These are phyloP conservation scores for Porites australiensis DNA, from an alignment of 64 coral and sea anemone species.

Conservation along the genomic window DNA sequence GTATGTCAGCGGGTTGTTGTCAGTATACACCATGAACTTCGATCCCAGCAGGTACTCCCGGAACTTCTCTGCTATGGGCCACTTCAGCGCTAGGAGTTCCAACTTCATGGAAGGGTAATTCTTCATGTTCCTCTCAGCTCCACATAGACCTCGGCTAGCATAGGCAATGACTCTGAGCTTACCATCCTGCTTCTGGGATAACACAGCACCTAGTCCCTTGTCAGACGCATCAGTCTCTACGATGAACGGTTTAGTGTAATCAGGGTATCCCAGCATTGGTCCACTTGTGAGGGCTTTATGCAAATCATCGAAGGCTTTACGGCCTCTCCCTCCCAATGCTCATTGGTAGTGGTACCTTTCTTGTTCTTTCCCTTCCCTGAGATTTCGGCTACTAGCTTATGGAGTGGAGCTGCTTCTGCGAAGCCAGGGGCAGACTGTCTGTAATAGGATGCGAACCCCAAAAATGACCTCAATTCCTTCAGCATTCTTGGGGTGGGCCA, in stretches of 20 bases:
- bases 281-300: background rate
- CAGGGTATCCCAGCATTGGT: slow-evolving; percentile 50
- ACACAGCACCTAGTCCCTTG: slow-evolving; percentile 43
- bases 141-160: slow-evolving; percentile 36
- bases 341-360: background rate
- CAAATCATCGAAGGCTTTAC: slow-evolving; percentile 30
- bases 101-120: slow-evolving; percentile 66
- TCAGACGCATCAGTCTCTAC: slow-evolving; percentile 43
- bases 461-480: slow-evolving; percentile 36
- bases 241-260: slow-evolving; percentile 38
- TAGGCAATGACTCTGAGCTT: slow-evolving; percentile 48
- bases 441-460: slow-evolving; percentile 45
- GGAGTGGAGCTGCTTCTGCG: slow-evolving; percentile 16
- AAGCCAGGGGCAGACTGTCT: slow-evolving; percentile 16
- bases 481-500: slow-evolving; percentile 5
- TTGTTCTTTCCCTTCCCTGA: background rate
- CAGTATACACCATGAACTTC: slow-evolving; percentile 34
- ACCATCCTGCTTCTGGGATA: slow-evolving; percentile 58
- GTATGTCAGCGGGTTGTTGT: slow-evolving; percentile 46
- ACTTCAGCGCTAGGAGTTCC: slow-evolving; percentile 60
- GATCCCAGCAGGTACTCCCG: slow-evolving; percentile 42
- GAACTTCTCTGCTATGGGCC: slow-evolving; percentile 63
- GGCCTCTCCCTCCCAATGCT: background rate
- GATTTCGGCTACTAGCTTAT: background rate
- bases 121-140: slow-evolving; percentile 51